Percentiles rank a stretch among this genome's conserved stretches.
Conservation (phyloP, 2,797 vertebrate genomes). For the Anguilla megastoma region DNA sequence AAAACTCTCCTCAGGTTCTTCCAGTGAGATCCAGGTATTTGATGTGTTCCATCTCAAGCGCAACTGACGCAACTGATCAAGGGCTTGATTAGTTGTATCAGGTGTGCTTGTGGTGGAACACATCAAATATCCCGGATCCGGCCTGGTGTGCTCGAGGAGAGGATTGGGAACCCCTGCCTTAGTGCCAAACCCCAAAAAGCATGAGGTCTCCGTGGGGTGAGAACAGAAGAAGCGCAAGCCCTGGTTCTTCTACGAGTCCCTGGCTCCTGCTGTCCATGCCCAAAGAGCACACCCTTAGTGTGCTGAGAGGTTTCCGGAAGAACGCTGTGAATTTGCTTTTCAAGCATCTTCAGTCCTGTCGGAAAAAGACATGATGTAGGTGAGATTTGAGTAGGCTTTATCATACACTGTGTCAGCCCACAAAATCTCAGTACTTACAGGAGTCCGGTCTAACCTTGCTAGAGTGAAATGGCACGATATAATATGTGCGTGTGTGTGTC, state of each 20-base stretch:
- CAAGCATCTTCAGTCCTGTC: background rate
- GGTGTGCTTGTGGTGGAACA: too few species aligned
- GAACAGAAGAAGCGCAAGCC: conserved; percentile 47
- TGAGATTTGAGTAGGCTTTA: conserved; percentile 6
- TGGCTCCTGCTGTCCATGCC: background rate
- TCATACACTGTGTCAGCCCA: background rate
- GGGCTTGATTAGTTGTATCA: too few species aligned
- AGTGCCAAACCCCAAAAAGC: background rate
- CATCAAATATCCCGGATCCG: too few species aligned
- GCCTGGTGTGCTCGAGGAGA: background rate
- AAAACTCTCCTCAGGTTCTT: too few species aligned
- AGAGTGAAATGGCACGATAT: conserved; percentile 38
- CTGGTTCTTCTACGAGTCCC: background rate
- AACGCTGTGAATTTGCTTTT: background rate
- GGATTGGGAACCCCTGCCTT: background rate
- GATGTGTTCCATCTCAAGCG: too few species aligned
- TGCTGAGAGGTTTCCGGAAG: background rate
- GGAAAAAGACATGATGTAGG: too few species aligned
- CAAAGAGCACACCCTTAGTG: background rate
- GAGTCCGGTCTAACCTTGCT: conserved; percentile 30
- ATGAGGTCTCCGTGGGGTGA: conserved; percentile 31
- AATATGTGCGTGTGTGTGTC: conserved; percentile 31
- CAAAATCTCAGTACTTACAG: conserved; percentile 18
- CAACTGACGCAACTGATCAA: too few species aligned
- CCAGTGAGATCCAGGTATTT: too few species aligned